These are phyloP conservation scores for Marisa cornuarietis DNA, from an alignment of 1,140 invertebrate genomes.

Conservation along the genomic window DNA sequence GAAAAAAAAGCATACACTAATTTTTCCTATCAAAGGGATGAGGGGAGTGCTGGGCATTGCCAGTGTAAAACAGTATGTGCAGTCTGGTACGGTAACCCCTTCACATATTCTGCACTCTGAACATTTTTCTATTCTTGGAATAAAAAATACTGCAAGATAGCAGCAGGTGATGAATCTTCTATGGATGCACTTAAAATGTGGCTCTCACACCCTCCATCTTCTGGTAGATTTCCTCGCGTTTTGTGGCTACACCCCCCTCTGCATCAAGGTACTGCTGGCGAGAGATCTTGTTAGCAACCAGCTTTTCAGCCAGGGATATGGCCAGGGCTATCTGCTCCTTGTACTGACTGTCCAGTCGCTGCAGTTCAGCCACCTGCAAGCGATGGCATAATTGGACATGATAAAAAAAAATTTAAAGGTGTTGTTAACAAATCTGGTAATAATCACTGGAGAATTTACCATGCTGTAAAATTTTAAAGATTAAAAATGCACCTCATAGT, in stretches of 20 bases:
- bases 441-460: not conserved
- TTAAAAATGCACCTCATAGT: too few relatives aligned
- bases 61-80: too few relatives aligned
- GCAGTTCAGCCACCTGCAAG: conserved; percentile 72
- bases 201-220: conserved; percentile 71
- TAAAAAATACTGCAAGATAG: too few relatives aligned
- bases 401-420: not conserved
- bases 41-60: too few relatives aligned
- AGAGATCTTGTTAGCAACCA: conserved; percentile 75
- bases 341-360: conserved; percentile 72
- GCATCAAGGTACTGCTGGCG: conserved; percentile 75
- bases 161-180: not conserved
- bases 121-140: too few relatives aligned
- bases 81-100: too few relatives aligned
- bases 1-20: too few relatives aligned
- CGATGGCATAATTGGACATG: conserved; percentile 5
- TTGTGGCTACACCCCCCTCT: conserved; percentile 71
- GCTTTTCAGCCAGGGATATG: conserved; percentile 71
- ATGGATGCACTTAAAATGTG: conserved; percentile 34
- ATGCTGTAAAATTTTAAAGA: not conserved
- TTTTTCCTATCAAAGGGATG: too few relatives aligned
- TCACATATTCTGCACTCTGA: too few relatives aligned
- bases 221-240: conserved; percentile 75
- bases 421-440: not conserved
- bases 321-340: conserved; percentile 59